A percentile compares a stretch with the other conserved stretches of the same genome.
Conservation (phyloP, 2,888 invertebrate species). For the Apamea anceps region DNA sequence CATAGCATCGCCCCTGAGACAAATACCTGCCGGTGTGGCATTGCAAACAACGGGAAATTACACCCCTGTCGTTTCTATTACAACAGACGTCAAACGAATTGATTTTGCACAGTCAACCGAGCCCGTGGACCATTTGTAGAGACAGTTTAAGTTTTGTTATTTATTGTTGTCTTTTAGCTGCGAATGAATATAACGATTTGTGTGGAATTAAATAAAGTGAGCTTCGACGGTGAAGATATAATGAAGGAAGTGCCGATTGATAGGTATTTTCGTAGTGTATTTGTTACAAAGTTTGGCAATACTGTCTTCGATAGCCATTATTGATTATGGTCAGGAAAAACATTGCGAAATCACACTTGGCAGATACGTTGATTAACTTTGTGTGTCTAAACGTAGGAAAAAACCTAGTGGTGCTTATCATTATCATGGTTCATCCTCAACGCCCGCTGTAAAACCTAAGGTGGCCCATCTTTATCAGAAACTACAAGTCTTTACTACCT, state of each 20-base stretch:
- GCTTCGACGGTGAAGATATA: neutral
- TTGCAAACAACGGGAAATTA: conserved; percentile 70
- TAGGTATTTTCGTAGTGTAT: neutral
- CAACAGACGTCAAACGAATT: conserved; percentile 70
- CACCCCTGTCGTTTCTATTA: conserved; percentile 69
- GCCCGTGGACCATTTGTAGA: conserved; percentile 48
- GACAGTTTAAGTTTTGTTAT: conserved; percentile 46
- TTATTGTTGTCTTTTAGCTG: conserved; percentile 41
- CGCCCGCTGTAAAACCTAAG: neutral
- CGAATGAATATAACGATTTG: conserved; percentile 31
- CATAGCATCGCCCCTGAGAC: conserved; percentile 40
- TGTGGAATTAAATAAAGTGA: conserved; percentile 19
- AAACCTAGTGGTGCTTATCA: neutral
- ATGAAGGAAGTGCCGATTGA: neutral
- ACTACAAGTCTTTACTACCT: neutral
- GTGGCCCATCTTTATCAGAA: neutral
- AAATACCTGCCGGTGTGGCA: conserved; percentile 47
- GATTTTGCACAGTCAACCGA: conserved; percentile 68
- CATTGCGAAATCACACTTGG: neutral
- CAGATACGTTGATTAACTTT: neutral
- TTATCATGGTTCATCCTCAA: neutral
- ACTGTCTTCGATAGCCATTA: neutral
- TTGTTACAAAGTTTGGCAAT: neutral
- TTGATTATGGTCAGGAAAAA: neutral
- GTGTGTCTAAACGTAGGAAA: neutral